A percentile compares a stretch with the other conserved stretches of the same genome.
These are phyloP conservation scores for Pelodytes ibericus DNA, from an alignment of 2,797 vertebrate genomes.

Conservation along the genomic window DNA sequence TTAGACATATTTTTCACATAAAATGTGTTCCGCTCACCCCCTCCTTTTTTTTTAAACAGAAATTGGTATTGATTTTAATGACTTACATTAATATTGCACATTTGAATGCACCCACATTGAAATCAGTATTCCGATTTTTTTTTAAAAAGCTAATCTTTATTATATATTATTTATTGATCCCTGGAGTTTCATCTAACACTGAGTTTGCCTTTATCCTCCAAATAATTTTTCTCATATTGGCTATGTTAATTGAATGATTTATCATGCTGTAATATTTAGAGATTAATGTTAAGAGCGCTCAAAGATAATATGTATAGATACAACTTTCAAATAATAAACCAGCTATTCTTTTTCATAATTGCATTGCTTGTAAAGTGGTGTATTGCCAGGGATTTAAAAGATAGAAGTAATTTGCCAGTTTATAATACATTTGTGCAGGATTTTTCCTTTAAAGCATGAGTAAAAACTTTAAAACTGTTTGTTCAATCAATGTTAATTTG, in stretches of 20 bases:
- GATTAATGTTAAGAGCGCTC: neutral
- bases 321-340: neutral
- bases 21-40: neutral
- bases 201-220: neutral
- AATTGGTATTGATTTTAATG: neutral
- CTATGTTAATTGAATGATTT: neutral
- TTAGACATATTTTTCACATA: neutral
- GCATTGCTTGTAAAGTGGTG: neutral
- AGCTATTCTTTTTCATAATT: neutral
- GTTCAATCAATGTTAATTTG: no score
- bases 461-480: no score
- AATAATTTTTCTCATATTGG: neutral
- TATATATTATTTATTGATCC: constrained; percentile 1
- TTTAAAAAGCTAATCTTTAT: neutral
- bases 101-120: neutral
- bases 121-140: neutral
- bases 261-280: neutral
- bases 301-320: neutral
- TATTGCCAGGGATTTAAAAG: neutral
- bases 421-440: no score
- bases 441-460: no score
- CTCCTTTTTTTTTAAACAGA: neutral
- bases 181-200: neutral
- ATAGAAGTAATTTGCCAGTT: no score
- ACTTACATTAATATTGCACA: neutral